These are phyloP conservation scores for Heteractis magnifica DNA, from an alignment of 92 coral and sea anemone species.

Conservation along the genomic window DNA sequence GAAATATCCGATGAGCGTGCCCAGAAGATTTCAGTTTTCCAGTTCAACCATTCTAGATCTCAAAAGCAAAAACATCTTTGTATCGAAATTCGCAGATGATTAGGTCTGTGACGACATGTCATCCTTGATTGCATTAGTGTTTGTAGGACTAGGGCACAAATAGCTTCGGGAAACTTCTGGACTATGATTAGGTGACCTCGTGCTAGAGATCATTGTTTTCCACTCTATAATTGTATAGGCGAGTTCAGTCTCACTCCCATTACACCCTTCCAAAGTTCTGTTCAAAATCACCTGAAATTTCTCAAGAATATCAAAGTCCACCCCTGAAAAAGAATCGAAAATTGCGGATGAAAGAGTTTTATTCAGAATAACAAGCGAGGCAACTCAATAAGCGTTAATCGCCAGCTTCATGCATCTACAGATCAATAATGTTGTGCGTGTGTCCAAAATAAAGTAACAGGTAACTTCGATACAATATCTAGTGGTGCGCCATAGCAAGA, in stretches of 20 bases:
- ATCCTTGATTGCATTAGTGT: not conserved
- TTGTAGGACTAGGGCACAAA: not conserved
- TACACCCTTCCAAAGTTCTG: too few species aligned
- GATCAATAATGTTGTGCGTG: not conserved
- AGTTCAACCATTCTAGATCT: not conserved
- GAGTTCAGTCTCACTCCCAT: too few species aligned
- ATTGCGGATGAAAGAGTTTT: not conserved
- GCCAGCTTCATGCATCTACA: not conserved
- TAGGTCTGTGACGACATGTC: not conserved
- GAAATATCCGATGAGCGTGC: not conserved
- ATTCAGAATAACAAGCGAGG: not conserved
- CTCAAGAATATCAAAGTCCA: too few species aligned
- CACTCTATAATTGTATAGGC: too few species aligned
- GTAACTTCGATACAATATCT: not conserved
- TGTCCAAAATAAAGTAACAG: not conserved
- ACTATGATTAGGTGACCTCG: not conserved
- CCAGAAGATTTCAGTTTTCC: not conserved
- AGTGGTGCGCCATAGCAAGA: not conserved
- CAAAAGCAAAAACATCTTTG: not conserved
- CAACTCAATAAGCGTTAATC: not conserved
- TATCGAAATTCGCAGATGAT: not conserved
- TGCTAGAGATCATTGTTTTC: not conserved
- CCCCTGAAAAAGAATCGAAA: not conserved
- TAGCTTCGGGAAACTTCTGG: conserved; percentile 5
- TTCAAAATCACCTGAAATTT: too few species aligned